Evolutionary conservation across 1,140 invertebrate genomes (phyloP).

Genomic region (Triops cancriformis): DNA sequence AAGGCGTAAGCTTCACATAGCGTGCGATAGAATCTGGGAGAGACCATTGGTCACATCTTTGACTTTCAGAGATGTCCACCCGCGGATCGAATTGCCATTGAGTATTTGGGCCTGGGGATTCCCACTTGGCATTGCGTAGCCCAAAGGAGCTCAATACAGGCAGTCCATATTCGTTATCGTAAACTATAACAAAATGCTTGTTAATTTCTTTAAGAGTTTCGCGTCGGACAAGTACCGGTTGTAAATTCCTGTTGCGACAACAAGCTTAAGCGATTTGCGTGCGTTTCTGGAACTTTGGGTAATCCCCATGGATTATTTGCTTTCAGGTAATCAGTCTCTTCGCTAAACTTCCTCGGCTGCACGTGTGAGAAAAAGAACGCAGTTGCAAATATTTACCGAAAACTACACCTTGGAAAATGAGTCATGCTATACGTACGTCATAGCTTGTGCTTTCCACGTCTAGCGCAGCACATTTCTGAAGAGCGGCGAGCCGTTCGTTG

Average conservation of each 20-base stretch:
- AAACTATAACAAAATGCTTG: neutral
- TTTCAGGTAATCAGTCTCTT: neutral
- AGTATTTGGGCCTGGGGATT: neutral
- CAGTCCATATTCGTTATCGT: neutral
- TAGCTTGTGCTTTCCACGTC: neutral
- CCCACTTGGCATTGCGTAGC: neutral
- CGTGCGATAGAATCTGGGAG: neutral
- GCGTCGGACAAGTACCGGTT: neutral
- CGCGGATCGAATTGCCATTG: neutral
- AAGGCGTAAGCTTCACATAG: neutral
- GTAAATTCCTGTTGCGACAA: neutral
- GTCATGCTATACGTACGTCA: conserved; percentile 14
- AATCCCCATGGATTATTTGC: neutral
- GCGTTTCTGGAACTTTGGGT: neutral
- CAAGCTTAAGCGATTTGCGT: neutral
- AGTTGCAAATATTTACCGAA: neutral
- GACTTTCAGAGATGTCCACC: conserved; percentile 10
- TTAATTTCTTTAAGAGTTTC: neutral
- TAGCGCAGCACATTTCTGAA: neutral
- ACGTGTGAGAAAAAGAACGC: neutral
- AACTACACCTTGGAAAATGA: neutral
- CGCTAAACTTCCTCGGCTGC: neutral
- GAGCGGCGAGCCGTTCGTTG: neutral
- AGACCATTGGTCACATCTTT: neutral
- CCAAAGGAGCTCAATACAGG: neutral